Evolutionary conservation across 2,113 vertebrate genomes (phyloP), one percentile per base, ranked within the genome.

Genomic region (Equus przewalskii): DNA sequence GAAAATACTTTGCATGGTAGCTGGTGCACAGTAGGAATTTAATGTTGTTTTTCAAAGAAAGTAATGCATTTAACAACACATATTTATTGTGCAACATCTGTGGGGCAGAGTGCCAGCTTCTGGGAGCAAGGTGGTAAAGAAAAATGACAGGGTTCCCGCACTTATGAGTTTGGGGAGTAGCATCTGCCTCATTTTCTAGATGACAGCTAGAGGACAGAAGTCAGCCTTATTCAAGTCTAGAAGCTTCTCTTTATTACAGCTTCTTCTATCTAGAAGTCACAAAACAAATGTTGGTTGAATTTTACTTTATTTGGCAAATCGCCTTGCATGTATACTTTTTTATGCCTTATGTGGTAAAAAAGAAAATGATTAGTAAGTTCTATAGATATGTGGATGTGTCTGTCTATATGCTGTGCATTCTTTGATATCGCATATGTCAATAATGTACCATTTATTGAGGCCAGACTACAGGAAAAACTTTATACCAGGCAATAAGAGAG

Each of bases 281-380:
- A 67, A 51, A 36, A 82, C n/a, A 73, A n/a, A 51, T 90, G 41
- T 54, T 84, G 64, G 60, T 73, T 86, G 21, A 72, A 73, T 56
- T 94, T 86, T 89, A 62, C 69, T 73, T 80, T 65, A 54, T 64
- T 89, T 97, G 76, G 56, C 85, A 89, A 67, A 64, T 62, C 1
- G 1, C n/a, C 80, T 89, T 91, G 41, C 54, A 51, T 79, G 19
- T 94, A 60, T 46, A 33, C 28, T n/a, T 92, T 94, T 93, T 94
- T 13, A 33, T 60, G 62, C 36, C 58, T 75, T 70, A 1, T 8
- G n/a, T n/a, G 24, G 7, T 56, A 30, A 51, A 58, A 79, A 72
- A 78, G 64, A 78, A 90, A 92, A 49, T 24, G 6, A 81, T 88
- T 64, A 69, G 46, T 64, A 79, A 79, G 54, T 85, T 56, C 41